Conservation (phyloP, 2,113 vertebrate species). For the Cardinalis cardinalis region DNA sequence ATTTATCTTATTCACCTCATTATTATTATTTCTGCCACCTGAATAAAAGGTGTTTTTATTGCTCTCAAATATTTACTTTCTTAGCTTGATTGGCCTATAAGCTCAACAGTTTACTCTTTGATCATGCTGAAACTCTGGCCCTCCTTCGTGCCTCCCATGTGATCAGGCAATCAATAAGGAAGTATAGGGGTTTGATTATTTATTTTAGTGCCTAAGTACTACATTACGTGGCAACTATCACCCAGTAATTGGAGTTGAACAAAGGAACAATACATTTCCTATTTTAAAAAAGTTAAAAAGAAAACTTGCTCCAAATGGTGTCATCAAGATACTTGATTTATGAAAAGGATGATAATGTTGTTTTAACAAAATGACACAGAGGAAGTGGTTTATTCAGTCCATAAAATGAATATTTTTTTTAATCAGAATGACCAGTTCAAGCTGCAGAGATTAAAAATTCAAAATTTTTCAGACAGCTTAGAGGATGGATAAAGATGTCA, state of each 20-base stretch:
- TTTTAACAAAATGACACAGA: neutral
- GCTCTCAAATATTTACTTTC: constrained; percentile 28
- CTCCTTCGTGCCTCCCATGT: neutral
- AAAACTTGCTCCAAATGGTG: neutral
- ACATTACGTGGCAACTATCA: neutral
- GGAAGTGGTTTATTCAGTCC: fast-evolving
- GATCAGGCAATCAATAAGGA: neutral
- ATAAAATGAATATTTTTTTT: neutral
- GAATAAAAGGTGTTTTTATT: constrained; percentile 18
- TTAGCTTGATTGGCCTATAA: neutral
- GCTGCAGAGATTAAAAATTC: neutral
- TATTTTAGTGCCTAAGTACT: neutral
- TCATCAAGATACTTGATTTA: neutral
- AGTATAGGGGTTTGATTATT: neutral
- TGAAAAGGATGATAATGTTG: neutral
- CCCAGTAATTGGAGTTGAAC: neutral
- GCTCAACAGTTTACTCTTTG: neutral
- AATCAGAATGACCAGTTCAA: neutral
- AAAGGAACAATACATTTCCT: neutral
- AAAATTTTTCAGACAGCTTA: neutral
- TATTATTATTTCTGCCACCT: constrained; percentile 16
- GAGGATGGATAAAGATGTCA: neutral
- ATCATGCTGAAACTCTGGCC: neutral
- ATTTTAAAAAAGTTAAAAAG: neutral
- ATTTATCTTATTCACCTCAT: constrained; percentile 17